Base-by-base conservation (phyloP, 1,140 invertebrate species). In the Orussus abietinus region DNA sequence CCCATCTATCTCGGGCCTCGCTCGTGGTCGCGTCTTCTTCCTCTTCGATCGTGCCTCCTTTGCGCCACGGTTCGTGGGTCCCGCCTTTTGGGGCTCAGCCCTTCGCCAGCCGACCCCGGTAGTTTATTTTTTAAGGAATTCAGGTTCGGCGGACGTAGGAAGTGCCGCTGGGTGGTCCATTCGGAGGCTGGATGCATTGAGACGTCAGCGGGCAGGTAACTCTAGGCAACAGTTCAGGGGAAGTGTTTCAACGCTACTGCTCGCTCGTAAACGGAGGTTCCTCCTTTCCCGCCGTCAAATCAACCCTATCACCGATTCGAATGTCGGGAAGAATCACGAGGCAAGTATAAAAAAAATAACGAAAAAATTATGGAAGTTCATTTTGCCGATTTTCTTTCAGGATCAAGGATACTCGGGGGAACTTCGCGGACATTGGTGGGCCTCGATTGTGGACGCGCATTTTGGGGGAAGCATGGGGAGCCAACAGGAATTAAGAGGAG, bases 171-270 rank as follows among this genome's bases (percentile, higher is more conserved):
- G 54, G 54, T 56, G 54, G 54, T 56, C 54, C 53, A 29, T 46
- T 50, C 49, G 45, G 49, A 49, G 54, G 54, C 25, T 56, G 18
- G 10, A 12, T n/a, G 45, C 54, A 56, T 56, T 56, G 54, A 56
- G 54, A 56, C 49, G 54, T 56, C 54, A 56, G 53, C 54, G 37
- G 36, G 41, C 38, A 53, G 49, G 51, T 55, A 55, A 47, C 51
- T 37, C 31, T 22, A 22, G 28, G 42, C 13, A 29, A 39, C n/a
- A n/a, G n/a, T n/a, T n/a, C n/a, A n/a, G 3, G 9, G 12, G 31
- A n/a, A 7, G 31, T 32, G 7, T 12, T 32, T 32, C 12, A 32
- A 7, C 31, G 31, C 13, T 17, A 32, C 2, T 28, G 2, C 25
- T 26, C n/a, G 7, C n/a, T n/a, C 25, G 25, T 7, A 26, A 7